Conservation (phyloP, 2,888 invertebrate species). For the Vanessa cardui region DNA sequence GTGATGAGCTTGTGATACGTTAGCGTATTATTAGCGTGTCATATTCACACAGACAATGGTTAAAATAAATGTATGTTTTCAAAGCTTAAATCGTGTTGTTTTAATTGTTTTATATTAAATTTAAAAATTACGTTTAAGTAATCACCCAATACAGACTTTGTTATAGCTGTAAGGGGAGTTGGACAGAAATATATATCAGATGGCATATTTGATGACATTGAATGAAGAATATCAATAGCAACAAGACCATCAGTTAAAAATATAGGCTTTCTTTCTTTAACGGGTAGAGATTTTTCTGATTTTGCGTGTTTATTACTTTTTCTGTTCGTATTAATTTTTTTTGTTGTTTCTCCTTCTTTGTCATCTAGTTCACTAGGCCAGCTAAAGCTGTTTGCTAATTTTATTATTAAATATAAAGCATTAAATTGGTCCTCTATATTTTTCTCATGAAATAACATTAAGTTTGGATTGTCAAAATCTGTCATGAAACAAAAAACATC, state of each 20-base stretch:
- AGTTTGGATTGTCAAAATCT: slow-evolving; percentile 64
- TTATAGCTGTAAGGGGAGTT: slow-evolving; percentile 54
- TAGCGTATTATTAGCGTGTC: no score
- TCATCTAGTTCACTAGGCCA: slow-evolving; percentile 34
- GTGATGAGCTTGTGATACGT: no score
- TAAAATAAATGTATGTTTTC: not conserved
- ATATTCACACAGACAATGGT: no score
- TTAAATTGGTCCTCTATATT: slow-evolving; percentile 58
- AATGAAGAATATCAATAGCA: slow-evolving; percentile 60
- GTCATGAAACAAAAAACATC: slow-evolving; percentile 69
- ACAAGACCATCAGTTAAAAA: slow-evolving; percentile 68
- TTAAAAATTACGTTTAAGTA: slow-evolving; percentile 58
- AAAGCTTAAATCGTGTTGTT: no score
- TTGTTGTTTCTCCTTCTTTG: slow-evolving; percentile 25
- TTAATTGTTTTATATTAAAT: no score
- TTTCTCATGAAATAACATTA: slow-evolving; percentile 51
- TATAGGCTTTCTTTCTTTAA: slow-evolving; percentile 52
- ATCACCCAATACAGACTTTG: slow-evolving; percentile 59
- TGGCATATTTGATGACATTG: slow-evolving; percentile 59
- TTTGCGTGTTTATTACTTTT: slow-evolving; percentile 20
- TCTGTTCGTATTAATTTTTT: slow-evolving; percentile 32
- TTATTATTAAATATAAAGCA: slow-evolving; percentile 61
- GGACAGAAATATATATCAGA: slow-evolving; percentile 60
- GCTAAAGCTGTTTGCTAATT: slow-evolving; percentile 61
- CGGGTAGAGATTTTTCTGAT: not conserved